Evolutionary conservation across 2,797 vertebrate species (phyloP).

Genomic region (Pempheris klunzingeri): DNA sequence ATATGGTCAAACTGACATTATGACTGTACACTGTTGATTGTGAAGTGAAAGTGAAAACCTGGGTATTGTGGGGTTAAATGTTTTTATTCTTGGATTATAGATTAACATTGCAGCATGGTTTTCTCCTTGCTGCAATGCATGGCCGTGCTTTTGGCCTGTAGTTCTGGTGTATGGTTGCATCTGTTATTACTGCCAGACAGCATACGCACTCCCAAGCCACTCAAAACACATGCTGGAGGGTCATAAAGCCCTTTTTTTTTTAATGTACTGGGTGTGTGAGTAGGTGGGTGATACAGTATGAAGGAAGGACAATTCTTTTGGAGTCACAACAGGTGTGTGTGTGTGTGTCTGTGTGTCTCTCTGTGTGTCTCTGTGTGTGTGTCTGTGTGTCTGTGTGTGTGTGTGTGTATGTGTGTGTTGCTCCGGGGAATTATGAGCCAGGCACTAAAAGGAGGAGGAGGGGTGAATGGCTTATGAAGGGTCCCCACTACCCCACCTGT

Average conservation of each 20-base stretch:
- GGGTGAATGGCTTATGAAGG: conserved; percentile 79
- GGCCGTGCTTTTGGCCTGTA: conserved; percentile 62
- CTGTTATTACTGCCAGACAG: conserved; percentile 67
- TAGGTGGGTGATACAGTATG: conserved; percentile 52
- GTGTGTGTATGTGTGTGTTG: conserved; percentile 43
- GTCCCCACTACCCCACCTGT: conserved; percentile 86
- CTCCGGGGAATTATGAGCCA: conserved; percentile 62
- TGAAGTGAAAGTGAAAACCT: conserved; percentile 67
- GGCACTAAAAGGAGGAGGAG: conserved; percentile 53
- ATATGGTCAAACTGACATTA: conserved; percentile 33
- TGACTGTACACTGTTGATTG: conserved; percentile 45
- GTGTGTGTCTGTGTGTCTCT: conserved; percentile 55
- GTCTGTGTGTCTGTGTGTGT: conserved; percentile 49
- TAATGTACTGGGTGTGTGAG: conserved; percentile 45
- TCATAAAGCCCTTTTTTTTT: conserved; percentile 61
- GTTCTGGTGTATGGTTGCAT: conserved; percentile 62
- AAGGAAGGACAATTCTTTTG: conserved; percentile 80
- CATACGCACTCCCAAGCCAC: conserved; percentile 44
- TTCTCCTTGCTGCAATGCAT: conserved; percentile 45
- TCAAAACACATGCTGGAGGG: conserved; percentile 66
- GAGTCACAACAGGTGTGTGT: conserved; percentile 83
- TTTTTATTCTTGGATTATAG: no score
- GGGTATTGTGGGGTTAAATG: conserved; percentile 62
- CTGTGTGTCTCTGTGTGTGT: conserved; percentile 48
- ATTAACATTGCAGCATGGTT: conserved; percentile 66